Conservation (phyloP, 2,888 invertebrate species). For the Tenthredo mesomela region DNA sequence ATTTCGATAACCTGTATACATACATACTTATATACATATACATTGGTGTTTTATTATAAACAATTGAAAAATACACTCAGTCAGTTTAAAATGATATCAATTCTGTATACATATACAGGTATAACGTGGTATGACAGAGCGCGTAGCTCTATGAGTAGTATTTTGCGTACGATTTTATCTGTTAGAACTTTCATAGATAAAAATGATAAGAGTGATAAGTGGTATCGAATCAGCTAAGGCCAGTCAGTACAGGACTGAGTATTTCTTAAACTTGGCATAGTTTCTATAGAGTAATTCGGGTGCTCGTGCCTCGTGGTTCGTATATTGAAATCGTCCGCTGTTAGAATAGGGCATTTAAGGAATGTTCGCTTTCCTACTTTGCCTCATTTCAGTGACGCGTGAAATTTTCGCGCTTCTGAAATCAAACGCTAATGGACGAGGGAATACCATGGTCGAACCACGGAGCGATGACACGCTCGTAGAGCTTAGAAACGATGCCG, state of each 20-base stretch:
- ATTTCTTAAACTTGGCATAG: not conserved
- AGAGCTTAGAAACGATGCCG: not conserved
- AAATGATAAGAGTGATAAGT: conserved; percentile 38
- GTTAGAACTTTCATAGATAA: conserved; percentile 20
- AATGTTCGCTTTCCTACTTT: conserved; percentile 46
- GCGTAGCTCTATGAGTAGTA: not conserved
- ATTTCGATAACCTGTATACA: not conserved
- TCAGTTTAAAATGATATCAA: not conserved
- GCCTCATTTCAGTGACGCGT: conserved; percentile 50
- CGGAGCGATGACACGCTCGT: not conserved
- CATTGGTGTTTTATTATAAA: not conserved
- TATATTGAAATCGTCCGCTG: not conserved
- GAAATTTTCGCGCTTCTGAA: conserved; percentile 43
- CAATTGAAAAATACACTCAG: not conserved
- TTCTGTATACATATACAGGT: not conserved
- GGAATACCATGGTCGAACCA: conserved; percentile 30
- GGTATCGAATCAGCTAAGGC: conserved; percentile 26
- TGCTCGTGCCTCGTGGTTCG: not conserved
- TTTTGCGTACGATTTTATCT: conserved; percentile 8
- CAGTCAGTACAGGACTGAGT: conserved; percentile 8
- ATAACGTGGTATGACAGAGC: not conserved
- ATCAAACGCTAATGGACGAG: not conserved
- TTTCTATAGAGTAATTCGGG: not conserved
- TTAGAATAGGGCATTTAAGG: conserved; percentile 12
- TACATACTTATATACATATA: not conserved